Base-by-base conservation (phyloP, 35 echinoderm and acorn worm species). In the Anneissia japonica region DNA sequence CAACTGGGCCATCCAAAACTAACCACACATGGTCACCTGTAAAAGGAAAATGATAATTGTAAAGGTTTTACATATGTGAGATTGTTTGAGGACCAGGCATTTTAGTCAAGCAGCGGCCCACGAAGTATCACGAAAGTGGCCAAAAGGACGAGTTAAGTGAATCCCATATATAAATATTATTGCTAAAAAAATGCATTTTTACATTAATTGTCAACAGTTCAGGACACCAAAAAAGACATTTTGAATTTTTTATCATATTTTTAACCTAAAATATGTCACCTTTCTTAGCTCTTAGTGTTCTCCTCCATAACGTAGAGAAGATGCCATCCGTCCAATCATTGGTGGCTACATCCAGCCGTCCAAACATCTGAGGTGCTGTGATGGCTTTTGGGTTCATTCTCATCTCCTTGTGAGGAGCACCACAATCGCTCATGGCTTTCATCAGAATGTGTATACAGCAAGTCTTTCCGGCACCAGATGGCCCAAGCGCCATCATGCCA, bases 261-360 rank as follows among this genome's bases (percentile, higher is more conserved):
- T n/a, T n/a, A n/a, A n/a, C n/a, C 12, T 77, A n/a, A 80, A 80
- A 82, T 0, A 4, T 17, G 12, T 56, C 35, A 97, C 94, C 91
- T 86, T 93, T 97, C 88, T 97, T 97, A 23, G 94, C 87, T 77
- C 91, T 79, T 10, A 97, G 82, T 3, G 94, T 97, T n/a, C 91
- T 89, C 64, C 94, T 90, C 94, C 94, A 97, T 26, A 97, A 79
- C 4, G 94, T 97, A 0, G 94, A 97, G 86, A 97, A 97, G 81
- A 97, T 97, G 0, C 94, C 94, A 84, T 97, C 94, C 0, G 94
- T 97, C 94, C 94, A 97, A 82, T 97, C 94, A 82, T 97, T 97
- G 43, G 94, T 97, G 39, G 94, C 94, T 0, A 97, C 94, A 74
- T 97, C 94, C 37, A 97, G 85, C 9, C 91, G 37, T 3, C 94